These are phyloP conservation scores for Drosophila lowei DNA, from an alignment of 1,140 invertebrate species.

Conservation along the genomic window DNA sequence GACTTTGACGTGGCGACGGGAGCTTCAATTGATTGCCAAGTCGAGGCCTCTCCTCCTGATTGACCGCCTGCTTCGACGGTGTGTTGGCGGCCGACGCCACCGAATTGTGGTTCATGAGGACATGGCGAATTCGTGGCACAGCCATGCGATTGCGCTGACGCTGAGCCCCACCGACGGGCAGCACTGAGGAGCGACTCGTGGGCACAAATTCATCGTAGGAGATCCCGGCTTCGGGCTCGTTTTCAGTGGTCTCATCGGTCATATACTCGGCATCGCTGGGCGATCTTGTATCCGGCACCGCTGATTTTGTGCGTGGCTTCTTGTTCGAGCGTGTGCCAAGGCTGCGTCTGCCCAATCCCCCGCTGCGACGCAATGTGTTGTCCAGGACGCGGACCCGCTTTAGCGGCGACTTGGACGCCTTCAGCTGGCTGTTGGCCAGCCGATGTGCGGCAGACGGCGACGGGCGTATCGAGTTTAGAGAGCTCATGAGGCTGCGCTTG, in stretches of 20 bases:
- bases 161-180: slow-evolving; percentile 18
- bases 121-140: slow-evolving; percentile 9
- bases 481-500: slow-evolving; percentile 60
- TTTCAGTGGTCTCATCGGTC: slow-evolving; percentile 28
- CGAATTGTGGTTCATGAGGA: too few relatives aligned
- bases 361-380: slow-evolving; percentile 61
- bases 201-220: slow-evolving; percentile 68
- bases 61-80: too few relatives aligned
- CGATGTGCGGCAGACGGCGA: slow-evolving; percentile 18
- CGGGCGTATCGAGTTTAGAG: slow-evolving; percentile 30
- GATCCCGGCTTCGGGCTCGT: slow-evolving; percentile 10
- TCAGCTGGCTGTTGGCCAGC: slow-evolving; percentile 10
- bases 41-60: too few relatives aligned
- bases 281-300: slow-evolving; percentile 19
- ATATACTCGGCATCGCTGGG: slow-evolving; percentile 38
- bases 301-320: slow-evolving; percentile 22
- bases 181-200: slow-evolving; percentile 60
- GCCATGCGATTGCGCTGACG: slow-evolving; percentile 5
- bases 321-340: slow-evolving; percentile 26
- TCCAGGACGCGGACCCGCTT: slow-evolving; percentile 64
- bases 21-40: background rate
- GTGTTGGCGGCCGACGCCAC: too few relatives aligned
- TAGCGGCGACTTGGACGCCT: slow-evolving; percentile 49
- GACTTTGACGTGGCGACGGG: slow-evolving; percentile 16
- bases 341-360: slow-evolving; percentile 59